Evolutionary conservation across 1,140 invertebrate genomes (phyloP), one percentile per base, ranked within the genome.

Genomic region (Ceratina australensis): DNA sequence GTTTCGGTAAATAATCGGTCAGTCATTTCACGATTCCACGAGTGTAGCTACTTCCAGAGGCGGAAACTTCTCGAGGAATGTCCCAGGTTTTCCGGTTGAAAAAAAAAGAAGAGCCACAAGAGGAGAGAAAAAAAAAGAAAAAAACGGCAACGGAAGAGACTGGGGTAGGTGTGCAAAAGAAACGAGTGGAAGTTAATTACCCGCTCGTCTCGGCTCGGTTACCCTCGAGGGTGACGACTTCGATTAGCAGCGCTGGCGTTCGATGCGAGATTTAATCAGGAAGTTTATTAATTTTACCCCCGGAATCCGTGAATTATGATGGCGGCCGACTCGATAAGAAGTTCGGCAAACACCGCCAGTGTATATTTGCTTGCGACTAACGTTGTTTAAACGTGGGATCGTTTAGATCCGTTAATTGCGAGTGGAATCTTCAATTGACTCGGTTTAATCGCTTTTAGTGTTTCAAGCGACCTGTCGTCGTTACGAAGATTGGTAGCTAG

Each of bases 211-310:
- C 20, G 15, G 20, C 26, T 22, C 24, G 28, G 12, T 73, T 73
- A 73, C 5, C 20, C 26, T 20, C 47, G 24, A 57, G 54, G 57
- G 47, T 60, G 42, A 47, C 49, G 42, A 68, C 52, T 50, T 50
- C 15, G 22, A 28, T 16, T 61, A 8, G 69, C 13, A 12, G 28
- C 26, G 22, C 28, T 12, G 7, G 13, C 16, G 22, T 49, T 50
- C 42, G 56, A 28, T 15, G 56, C 26, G 26, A 52, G 47, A 61
- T 52, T 76, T 69, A 69, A 76, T 60, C 74, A 60, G 66, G n/a
- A 76, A 69, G 74, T 76, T 76, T 42, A 76, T 76, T 71, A 69
- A 60, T 71, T 69, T 76, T 42, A 42, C 33, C 33, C 47, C 15
- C 20, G 33, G 47, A 49, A 61, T 76, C 20, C 56, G 4, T 26